Conservation (phyloP, 2,888 invertebrate species). For the Phytoseiulus persimilis region DNA sequence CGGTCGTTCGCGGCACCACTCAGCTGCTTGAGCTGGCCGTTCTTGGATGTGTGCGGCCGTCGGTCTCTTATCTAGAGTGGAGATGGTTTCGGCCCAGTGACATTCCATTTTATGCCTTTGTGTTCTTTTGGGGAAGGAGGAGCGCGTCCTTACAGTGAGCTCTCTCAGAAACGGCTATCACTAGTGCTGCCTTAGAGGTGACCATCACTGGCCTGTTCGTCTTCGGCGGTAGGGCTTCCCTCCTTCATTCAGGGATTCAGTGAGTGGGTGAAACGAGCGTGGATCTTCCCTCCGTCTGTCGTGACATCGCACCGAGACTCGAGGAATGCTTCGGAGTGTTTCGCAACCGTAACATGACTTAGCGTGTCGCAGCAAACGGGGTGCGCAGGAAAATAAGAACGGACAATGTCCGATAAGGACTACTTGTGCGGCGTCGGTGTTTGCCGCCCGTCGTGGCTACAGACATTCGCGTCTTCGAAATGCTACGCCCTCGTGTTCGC, state of each 20-base stretch:
- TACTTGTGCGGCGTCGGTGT: slow-evolving; percentile 25
- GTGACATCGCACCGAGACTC: too few relatives aligned
- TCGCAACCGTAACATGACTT: not conserved
- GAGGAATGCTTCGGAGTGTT: too few relatives aligned
- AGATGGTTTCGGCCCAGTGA: not conserved
- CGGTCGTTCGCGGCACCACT: not conserved
- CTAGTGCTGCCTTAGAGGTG: too few relatives aligned
- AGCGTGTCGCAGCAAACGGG: not conserved
- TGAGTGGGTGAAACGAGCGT: too few relatives aligned
- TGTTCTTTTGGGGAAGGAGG: not conserved
- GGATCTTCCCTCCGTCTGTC: too few relatives aligned
- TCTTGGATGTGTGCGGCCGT: not conserved
- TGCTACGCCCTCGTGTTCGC: slow-evolving; percentile 9
- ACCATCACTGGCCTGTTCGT: too few relatives aligned
- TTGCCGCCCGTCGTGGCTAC: slow-evolving; percentile 9
- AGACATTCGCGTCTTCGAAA: slow-evolving; percentile 13
- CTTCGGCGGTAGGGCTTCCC: too few relatives aligned
- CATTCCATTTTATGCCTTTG: not conserved
- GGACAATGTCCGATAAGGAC: not conserved
- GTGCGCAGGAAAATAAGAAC: not conserved
- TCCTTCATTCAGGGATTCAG: too few relatives aligned
- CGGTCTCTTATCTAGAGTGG: not conserved
- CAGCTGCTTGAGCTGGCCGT: not conserved
- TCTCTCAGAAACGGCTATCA: not conserved
- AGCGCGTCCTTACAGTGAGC: not conserved